These are phyloP conservation scores for Drosophila prostipennis DNA, from an alignment of 2,888 invertebrate genomes.

Conservation along the genomic window DNA sequence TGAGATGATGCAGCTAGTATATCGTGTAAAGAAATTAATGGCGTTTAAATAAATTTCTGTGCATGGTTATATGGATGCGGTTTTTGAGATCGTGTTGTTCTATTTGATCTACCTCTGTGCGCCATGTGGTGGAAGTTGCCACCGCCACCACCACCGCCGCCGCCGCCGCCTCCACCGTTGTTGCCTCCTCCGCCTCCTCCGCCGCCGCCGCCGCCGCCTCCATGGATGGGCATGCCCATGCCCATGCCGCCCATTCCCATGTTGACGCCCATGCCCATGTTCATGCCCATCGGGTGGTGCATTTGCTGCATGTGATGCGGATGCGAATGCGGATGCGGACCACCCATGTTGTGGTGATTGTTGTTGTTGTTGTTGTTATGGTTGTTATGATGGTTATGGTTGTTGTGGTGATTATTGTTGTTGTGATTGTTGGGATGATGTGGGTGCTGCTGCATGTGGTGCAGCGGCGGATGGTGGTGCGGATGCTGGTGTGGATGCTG, in stretches of 20 bases:
- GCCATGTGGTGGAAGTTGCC: conserved; percentile 80
- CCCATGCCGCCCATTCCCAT: conserved; percentile 47
- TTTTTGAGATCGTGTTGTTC: conserved; percentile 84
- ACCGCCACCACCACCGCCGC: conserved; percentile 40
- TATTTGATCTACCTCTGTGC: conserved; percentile 84
- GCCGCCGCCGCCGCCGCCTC: conserved; percentile 27
- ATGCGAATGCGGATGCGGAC: conserved; percentile 63
- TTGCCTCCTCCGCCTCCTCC: conserved; percentile 21
- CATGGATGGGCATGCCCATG: conserved; percentile 43
- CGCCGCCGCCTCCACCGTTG: conserved; percentile 16
- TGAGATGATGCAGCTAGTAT: conserved; percentile 76
- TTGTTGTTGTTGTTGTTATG: conserved; percentile 47
- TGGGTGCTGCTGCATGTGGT: conserved; percentile 14
- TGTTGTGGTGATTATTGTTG: conserved; percentile 43
- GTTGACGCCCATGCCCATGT: conserved; percentile 48
- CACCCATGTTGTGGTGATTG: conserved; percentile 55
- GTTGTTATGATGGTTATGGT: conserved; percentile 36
- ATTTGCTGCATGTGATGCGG: conserved; percentile 68
- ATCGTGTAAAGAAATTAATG: conserved; percentile 77
- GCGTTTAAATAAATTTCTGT: conserved; percentile 82
- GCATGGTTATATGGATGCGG: conserved; percentile 84
- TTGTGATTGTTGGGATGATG: conserved; percentile 50
- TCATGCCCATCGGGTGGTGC: conserved; percentile 65
- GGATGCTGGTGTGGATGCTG: conserved; percentile 60
- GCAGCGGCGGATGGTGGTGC: conserved; percentile 42